phyloP scores from a whole-genome alignment of 2,113 vertebrate species.

The rabbit (Oryctolagus cuniculus) region mOryCun1.1 NC_091447.1:9171501-9172000 shows the following conservation, averaged over 20 bases:
- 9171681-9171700: neutral
- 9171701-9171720: neutral
- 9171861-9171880: no score
- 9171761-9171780: neutral
- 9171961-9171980: no score
- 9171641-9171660: neutral
- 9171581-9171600: conserved; percentile 37
- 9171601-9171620: conserved; percentile 37
- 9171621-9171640: conserved; percentile 7
- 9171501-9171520: neutral
- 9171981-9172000: no score
- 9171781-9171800: neutral
- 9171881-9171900: no score
- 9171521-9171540: neutral
- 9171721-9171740: neutral
- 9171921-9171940: no score
- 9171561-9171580: neutral
- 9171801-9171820: neutral
- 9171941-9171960: no score
- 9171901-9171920: no score
- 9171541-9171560: neutral
- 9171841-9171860: no score
- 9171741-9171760: neutral
- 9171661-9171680: neutral
- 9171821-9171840: neutral